A percentile compares a stretch with the other conserved stretches of the same genome.
Evolutionary conservation across 2,888 invertebrate species (phyloP).

Genomic region (Nomada flava): DNA sequence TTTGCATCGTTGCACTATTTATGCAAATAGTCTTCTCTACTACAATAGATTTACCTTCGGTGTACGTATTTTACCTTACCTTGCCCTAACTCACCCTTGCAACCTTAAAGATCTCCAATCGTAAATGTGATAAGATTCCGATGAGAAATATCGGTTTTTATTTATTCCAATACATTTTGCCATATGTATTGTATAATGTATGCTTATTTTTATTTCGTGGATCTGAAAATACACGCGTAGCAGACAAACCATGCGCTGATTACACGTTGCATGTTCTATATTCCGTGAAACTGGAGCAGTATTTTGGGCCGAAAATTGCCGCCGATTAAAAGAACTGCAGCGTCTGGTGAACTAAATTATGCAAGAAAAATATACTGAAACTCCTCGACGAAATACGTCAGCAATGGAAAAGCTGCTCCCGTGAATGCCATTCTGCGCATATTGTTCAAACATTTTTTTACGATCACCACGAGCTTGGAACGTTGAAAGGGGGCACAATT

Average conservation of each 20-base stretch:
- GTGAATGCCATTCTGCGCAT: constrained; percentile 21
- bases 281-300: constrained; percentile 61
- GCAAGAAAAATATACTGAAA: constrained; percentile 74
- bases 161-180: neutral
- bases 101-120: neutral
- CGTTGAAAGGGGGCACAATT: constrained; percentile 43
- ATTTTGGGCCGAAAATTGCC: constrained; percentile 61
- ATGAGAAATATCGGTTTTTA: neutral
- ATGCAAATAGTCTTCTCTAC: constrained; percentile 25
- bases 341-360: constrained; percentile 74
- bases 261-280: constrained; percentile 13
- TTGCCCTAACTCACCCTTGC: constrained; percentile 3
- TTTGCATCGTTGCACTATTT: constrained; percentile 32
- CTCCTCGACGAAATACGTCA: constrained; percentile 33
- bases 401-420: constrained; percentile 19
- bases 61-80: neutral
- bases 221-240: neutral
- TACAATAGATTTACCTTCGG: neutral
- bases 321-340: constrained; percentile 64
- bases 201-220: neutral
- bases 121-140: neutral
- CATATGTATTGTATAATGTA: neutral
- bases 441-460: constrained; percentile 59
- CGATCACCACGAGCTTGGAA: constrained; percentile 19
- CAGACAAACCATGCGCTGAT: too few relatives aligned